Evolutionary conservation across 1,140 invertebrate species (phyloP).

Genomic region (Calosoma granatense): DNA sequence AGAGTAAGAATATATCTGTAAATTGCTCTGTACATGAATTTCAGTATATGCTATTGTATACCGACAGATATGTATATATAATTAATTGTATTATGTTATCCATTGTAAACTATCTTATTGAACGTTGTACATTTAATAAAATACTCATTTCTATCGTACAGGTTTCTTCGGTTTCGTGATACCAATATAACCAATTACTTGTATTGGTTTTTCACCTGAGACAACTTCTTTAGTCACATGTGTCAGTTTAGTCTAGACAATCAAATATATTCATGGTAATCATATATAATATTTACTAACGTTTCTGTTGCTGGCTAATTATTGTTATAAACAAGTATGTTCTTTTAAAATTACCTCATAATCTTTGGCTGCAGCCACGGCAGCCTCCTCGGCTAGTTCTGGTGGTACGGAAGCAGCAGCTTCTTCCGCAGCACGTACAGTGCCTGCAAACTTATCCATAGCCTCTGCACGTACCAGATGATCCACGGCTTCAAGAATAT

Average conservation of each 20-base stretch:
- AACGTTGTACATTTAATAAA: no score
- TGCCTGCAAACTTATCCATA: conserved; percentile 30
- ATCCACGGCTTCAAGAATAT: conserved; percentile 32
- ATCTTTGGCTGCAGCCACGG: conserved; percentile 28
- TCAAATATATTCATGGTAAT: neutral
- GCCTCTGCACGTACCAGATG: conserved; percentile 33
- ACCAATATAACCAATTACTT: conserved; percentile 35
- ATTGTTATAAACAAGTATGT: no score
- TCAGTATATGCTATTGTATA: no score
- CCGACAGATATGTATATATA: no score
- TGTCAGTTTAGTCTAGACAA: conserved; percentile 22
- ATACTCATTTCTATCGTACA: no score
- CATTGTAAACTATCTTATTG: no score
- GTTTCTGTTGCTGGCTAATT: no score
- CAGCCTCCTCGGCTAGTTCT: conserved; percentile 34
- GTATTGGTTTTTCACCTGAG: conserved; percentile 29
- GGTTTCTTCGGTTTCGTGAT: conserved; percentile 29
- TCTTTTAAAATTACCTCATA: conserved; percentile 23
- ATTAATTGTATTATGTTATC: no score
- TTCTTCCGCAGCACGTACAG: conserved; percentile 32
- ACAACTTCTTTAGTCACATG: conserved; percentile 26
- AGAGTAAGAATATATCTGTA: no score
- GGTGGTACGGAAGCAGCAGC: conserved; percentile 32
- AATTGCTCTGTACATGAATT: no score
- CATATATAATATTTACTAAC: neutral